Base-by-base conservation (phyloP, 2,113 vertebrate species). In the Ptychochromis oligacanthus region DNA sequence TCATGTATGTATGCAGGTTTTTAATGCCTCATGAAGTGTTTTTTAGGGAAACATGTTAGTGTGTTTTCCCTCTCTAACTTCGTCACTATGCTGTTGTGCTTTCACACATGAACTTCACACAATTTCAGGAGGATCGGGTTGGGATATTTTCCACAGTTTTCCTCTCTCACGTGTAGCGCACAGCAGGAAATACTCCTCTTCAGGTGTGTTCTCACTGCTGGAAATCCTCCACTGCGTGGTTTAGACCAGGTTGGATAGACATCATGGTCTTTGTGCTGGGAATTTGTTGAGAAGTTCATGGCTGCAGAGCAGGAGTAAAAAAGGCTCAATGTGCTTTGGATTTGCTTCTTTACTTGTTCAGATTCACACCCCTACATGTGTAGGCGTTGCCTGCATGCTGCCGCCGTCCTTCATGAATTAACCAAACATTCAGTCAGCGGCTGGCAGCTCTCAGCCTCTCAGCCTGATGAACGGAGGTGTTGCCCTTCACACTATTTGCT, bases 401-500 rank as follows among this genome's bases (percentile, higher is more conserved):
- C 18, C 2, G n/a, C 2, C 2, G 8, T 28, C 40, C 8, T 0
- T 64, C 15, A 6, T 11, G 55, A 58, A 67, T 58, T 52, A 0
- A 4, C 52, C 58, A 1, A 82, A 24, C 22, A 2, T 49, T 34
- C 11, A 36, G 8, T 36, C 36, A 0, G 26, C 11, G 18, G 26
- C 46, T 72, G 67, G 74, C 54, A 31, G 76, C 58, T 46, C 28
- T 31, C 28, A 31, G 0, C 65, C 38, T 0, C 52, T 77, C 81
- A 43, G 75, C 75, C 28, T 20, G 75, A 72, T 79, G 55, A 61
- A 0, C 1, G 17, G 81, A 83, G 81, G 54, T 12, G 54, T 31
- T 52, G 65, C 43, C 26, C 24, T n/a, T 3, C 2, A 0, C 3
- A 6, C 43, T 13, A 10, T 31, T 60, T 0, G 43, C 59, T 62